A percentile compares a stretch with the other conserved stretches of the same genome.
Conservation (phyloP, 1,140 invertebrate species). For the Myzus persicae region DNA sequence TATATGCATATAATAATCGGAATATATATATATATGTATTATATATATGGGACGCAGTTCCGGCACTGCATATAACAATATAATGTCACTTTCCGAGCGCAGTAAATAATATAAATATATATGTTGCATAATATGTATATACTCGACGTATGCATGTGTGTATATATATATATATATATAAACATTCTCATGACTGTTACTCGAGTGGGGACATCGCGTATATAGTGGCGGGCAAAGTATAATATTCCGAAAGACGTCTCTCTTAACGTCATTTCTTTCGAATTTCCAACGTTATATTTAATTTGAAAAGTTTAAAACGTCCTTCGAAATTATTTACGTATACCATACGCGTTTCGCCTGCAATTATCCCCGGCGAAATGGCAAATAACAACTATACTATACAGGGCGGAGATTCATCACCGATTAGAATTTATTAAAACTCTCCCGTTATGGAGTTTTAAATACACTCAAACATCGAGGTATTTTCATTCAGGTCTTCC, state of each 20-base stretch:
- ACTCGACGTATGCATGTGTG: neutral
- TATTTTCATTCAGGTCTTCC: neutral
- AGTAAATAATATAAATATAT: neutral
- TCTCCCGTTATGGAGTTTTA: neutral
- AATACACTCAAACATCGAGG: neutral
- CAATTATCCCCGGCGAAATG: neutral
- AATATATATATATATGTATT: too few relatives aligned
- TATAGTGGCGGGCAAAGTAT: neutral
- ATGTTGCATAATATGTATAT: neutral
- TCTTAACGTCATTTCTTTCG: neutral
- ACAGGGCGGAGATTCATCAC: too few relatives aligned
- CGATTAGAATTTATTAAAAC: neutral
- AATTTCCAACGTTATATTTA: neutral
- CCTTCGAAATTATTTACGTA: neutral
- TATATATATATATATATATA: too few relatives aligned
- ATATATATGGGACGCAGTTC: neutral
- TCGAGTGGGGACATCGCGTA: neutral
- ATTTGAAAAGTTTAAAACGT: conserved; percentile 24
- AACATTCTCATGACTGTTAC: neutral
- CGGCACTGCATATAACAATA: neutral
- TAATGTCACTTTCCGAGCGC: neutral
- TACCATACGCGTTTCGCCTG: neutral
- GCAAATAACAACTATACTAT: neutral
- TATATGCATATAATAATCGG: neutral
- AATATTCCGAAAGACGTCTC: neutral